Percentiles rank a stretch among this genome's conserved stretches.
These are phyloP conservation scores for Macropodus opercularis DNA, from an alignment of 2,797 vertebrate species.

Conservation along the genomic window DNA sequence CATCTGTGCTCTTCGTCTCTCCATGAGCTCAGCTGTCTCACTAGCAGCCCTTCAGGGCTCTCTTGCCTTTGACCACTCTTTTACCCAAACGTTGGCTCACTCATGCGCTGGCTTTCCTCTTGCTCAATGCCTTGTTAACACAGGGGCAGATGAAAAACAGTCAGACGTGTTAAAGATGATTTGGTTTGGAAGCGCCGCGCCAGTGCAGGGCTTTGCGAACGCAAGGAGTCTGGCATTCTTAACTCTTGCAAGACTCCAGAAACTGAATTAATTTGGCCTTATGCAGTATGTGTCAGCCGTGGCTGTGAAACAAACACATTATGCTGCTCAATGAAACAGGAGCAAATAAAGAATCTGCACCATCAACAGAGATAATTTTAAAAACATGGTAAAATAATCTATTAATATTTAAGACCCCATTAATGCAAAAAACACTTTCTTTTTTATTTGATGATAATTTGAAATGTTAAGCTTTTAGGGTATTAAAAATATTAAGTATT, in stretches of 20 bases:
- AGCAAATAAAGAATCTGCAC: conserved; percentile 5
- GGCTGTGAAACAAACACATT: conserved; percentile 51
- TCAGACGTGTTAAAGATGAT: conserved; percentile 14
- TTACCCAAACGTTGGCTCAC: conserved; percentile 53
- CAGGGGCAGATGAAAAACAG: conserved; percentile 19
- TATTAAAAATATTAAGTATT: neutral
- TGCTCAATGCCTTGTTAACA: conserved; percentile 63
- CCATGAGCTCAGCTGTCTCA: conserved; percentile 80
- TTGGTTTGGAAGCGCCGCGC: conserved; percentile 18
- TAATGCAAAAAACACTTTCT: neutral
- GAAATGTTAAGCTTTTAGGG: neutral
- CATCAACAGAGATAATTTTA: no score
- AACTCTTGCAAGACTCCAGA: conserved; percentile 25
- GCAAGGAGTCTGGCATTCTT: no score
- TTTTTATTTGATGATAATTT: neutral
- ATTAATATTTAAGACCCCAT: no score
- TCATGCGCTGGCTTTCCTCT: conserved; percentile 69
- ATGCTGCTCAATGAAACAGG: conserved; percentile 21
- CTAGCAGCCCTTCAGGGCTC: conserved; percentile 76
- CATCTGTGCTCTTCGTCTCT: conserved; percentile 71
- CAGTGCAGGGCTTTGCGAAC: conserved; percentile 24
- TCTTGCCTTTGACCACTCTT: conserved; percentile 69
- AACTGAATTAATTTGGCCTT: conserved; percentile 39
- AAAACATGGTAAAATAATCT: no score
- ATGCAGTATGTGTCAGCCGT: conserved; percentile 36